phyloP scores from a whole-genome alignment of 1,140 invertebrate species.

The Ridgeia piscesae region DNA sequence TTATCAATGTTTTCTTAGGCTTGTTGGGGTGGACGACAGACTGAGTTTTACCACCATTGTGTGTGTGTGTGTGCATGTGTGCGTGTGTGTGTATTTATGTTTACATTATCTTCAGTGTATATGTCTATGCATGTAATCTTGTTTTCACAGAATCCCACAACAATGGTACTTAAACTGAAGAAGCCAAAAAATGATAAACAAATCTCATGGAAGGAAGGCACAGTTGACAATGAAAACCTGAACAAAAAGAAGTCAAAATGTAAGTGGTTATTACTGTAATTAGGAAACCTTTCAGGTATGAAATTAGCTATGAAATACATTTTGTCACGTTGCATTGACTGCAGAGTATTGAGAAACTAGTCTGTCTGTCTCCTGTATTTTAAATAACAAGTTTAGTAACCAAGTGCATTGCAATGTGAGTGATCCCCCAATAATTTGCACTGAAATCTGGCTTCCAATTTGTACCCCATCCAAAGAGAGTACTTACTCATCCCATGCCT shows the following conservation, averaged over 20 bases:
- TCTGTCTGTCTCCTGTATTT: background rate
- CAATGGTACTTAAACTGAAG: conserved; percentile 70
- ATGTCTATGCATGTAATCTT: background rate
- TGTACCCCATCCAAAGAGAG: too few relatives aligned
- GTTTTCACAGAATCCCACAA: conserved; percentile 36
- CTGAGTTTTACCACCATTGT: too few relatives aligned
- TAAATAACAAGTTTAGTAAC: too few relatives aligned
- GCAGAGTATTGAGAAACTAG: background rate
- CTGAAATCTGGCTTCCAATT: too few relatives aligned
- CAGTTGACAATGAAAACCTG: conserved; percentile 90
- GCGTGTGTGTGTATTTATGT: background rate
- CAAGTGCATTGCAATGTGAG: too few relatives aligned
- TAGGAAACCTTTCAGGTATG: background rate
- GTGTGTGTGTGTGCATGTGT: too few relatives aligned
- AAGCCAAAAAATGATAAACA: conserved; percentile 74
- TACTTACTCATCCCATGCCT: too few relatives aligned
- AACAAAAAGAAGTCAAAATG: conserved; percentile 94
- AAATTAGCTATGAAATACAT: background rate
- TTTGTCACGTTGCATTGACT: background rate
- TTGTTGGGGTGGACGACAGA: too few relatives aligned
- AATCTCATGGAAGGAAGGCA: conserved; percentile 83
- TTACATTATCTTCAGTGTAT: background rate
- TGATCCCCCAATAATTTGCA: too few relatives aligned
- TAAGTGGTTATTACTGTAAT: conserved; percentile 58
- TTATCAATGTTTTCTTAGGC: too few relatives aligned